Base-by-base conservation (phyloP, 2,113 vertebrate species). In the Bambusicola thoracicus region DNA sequence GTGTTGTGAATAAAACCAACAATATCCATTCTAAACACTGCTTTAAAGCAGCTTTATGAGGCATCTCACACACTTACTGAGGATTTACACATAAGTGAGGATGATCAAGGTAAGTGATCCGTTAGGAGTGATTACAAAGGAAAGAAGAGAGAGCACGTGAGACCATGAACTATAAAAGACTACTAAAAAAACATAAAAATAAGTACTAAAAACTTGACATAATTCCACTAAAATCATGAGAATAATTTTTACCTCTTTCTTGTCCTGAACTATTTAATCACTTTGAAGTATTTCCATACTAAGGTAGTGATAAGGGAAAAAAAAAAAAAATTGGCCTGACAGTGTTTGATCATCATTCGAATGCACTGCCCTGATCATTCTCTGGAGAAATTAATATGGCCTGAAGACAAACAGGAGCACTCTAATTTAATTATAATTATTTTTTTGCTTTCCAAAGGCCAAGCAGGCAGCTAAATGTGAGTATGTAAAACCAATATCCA, bases 381-480 rank as follows among this genome's bases (percentile, higher is more conserved):
- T 83, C 58, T 59, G 21, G 38, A 94, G 72, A 92, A 91, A 82
- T 84, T 89, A 91, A 74, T 19, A 17, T 43, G 55, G 46, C 73
- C 55, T 67, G 8, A 20, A 83, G 51, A 46, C 34, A 83, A 93
- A 70, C 32, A 66, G 24, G 14, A 77, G 22, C 40, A 32, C 11
- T 86, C 44, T 59, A 77, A 93, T 70, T 78, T 88, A 63, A 34
- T 38, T 74, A 46, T 3, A 83, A 38, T 36, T 53, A 53, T 29
- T 53, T 53, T 32, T 87, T 75, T 53, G 2, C 6, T 84, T 79
- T 81, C 41, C n/a, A 66, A 81, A 89, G 51, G 63, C 19, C 77
- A 21, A 76, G 29, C 30, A 75, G n/a, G 11, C 7, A 75, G 32
- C 72, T 81, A 81, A 61, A 83, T 40, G 22, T 36, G 38, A 34